phyloP scores from a whole-genome alignment of 2,888 invertebrate species.

The Chalcosyrphus nemorum region DNA sequence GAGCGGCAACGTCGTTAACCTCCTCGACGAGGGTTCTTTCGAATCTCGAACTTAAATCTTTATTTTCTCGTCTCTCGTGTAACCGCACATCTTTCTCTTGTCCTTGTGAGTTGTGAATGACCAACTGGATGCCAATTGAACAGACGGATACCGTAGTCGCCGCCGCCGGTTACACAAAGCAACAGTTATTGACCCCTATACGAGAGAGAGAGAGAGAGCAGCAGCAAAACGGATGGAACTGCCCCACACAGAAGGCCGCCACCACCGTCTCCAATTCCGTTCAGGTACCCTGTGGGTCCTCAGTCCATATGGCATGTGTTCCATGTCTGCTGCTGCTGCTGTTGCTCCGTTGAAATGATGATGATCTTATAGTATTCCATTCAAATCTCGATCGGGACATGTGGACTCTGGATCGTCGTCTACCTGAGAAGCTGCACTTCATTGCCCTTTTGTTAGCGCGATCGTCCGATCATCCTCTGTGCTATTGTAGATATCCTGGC shows the following conservation, averaged over 20 bases:
- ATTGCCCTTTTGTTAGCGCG: conserved; percentile 61
- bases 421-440: conserved; percentile 68
- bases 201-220: not conserved
- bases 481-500: conserved; percentile 42
- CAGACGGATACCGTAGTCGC: no score
- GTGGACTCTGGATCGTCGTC: conserved; percentile 42
- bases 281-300: conserved; percentile 51
- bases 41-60: conserved; percentile 58
- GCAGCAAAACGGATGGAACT: conserved; percentile 46
- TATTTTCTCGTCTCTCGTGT: conserved; percentile 27
- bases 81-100: not conserved
- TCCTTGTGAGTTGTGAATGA: conserved; percentile 16
- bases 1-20: conserved; percentile 54
- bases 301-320: conserved; percentile 65
- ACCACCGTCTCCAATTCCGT: conserved; percentile 49
- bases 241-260: conserved; percentile 37
- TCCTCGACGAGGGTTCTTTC: conserved; percentile 16
- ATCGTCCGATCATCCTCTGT: conserved; percentile 10
- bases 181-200: conserved; percentile 67
- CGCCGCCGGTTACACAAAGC: conserved; percentile 39
- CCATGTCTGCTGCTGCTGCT: conserved; percentile 36
- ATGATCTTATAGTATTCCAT: conserved; percentile 39
- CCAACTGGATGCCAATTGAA: conserved; percentile 43
- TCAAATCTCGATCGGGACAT: conserved; percentile 64
- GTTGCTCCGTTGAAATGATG: conserved; percentile 47